Conservation (phyloP, 2,113 vertebrate genomes). For the Heliornis fulica region DNA sequence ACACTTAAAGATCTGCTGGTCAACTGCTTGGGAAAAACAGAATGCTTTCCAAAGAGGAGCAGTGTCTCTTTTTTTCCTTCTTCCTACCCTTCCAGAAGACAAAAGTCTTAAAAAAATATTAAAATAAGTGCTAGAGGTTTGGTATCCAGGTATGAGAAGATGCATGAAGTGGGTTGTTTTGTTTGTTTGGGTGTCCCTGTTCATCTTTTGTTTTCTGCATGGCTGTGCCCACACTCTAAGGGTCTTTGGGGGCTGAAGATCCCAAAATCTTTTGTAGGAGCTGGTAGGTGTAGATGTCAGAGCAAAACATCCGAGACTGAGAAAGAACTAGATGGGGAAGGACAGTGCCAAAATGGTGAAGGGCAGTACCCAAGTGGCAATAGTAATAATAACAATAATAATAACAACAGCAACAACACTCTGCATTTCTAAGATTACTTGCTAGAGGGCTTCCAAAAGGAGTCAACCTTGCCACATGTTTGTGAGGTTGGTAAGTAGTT, state of each 20-base stretch:
- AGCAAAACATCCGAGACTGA: background rate
- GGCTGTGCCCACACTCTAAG: background rate
- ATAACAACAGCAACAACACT: background rate
- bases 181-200: background rate
- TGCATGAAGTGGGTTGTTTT: background rate
- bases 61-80: background rate
- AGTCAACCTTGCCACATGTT: background rate
- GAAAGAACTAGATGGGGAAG: background rate
- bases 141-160: background rate
- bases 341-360: background rate
- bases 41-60: background rate
- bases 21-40: background rate
- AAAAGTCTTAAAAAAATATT: background rate
- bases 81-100: background rate
- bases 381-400: background rate
- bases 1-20: background rate
- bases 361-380: background rate
- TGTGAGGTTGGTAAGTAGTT: background rate
- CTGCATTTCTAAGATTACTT: background rate
- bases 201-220: background rate
- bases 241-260: background rate
- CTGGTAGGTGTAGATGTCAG: background rate
- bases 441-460: background rate
- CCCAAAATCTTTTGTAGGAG: background rate
- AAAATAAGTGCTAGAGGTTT: background rate